Evolutionary conservation across 2,888 invertebrate genomes (phyloP).

Genomic region (Folsomia candida): DNA sequence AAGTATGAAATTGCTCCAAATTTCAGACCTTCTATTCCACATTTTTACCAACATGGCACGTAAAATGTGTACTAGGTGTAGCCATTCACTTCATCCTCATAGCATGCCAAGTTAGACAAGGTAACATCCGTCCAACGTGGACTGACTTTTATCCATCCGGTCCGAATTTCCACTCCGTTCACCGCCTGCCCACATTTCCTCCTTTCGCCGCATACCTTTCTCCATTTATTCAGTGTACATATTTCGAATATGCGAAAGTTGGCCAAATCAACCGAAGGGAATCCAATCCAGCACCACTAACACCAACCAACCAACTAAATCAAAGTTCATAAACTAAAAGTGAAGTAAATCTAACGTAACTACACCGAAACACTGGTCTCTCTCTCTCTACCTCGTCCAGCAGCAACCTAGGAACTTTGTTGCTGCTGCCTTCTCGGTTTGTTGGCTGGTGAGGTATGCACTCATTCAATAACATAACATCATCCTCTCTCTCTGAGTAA

Average conservation of each 20-base stretch:
- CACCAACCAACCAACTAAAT: not conserved
- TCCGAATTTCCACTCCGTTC: not conserved
- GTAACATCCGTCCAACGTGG: not conserved
- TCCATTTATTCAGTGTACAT: not conserved
- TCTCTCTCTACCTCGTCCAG: not conserved
- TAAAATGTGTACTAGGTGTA: too few species aligned
- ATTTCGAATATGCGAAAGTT: not conserved
- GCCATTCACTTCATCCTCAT: too few species aligned
- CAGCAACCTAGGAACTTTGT: too few species aligned
- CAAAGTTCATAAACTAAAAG: not conserved
- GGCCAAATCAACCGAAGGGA: not conserved
- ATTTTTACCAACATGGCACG: too few species aligned
- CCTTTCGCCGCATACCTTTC: not conserved
- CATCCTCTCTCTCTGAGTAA: too few species aligned
- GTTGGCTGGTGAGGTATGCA: not conserved
- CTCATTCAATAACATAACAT: not conserved
- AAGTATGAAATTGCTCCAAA: not conserved
- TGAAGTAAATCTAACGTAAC: not conserved
- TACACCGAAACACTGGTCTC: not conserved
- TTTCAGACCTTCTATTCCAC: not conserved
- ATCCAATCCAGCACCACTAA: too few species aligned
- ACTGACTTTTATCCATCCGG: not conserved
- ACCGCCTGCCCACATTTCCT: slow-evolving; percentile 6
- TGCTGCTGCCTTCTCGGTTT: not conserved
- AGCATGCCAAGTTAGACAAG: not conserved